phyloP scores from a whole-genome alignment of 2,888 invertebrate species.

The Atrina japonica region DNA sequence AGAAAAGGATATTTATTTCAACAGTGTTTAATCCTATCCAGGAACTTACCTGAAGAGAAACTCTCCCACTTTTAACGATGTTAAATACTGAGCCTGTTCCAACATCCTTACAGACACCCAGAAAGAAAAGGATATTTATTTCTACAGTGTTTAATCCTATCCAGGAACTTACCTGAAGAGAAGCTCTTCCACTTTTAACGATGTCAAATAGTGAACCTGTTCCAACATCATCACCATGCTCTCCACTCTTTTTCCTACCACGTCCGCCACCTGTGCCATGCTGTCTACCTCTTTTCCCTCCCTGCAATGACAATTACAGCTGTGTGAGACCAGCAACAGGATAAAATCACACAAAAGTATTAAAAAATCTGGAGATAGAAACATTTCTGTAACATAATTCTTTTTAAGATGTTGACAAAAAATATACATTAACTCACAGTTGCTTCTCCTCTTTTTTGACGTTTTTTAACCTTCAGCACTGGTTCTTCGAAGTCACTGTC shows the following conservation, averaged over 20 bases:
- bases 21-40: background rate
- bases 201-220: slow-evolving; percentile 79
- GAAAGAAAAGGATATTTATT: background rate
- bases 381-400: too few relatives aligned
- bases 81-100: slow-evolving; percentile 79
- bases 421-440: too few relatives aligned
- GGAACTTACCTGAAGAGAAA: slow-evolving; percentile 76
- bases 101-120: slow-evolving; percentile 46
- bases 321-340: background rate
- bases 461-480: slow-evolving; percentile 42
- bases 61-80: slow-evolving; percentile 76
- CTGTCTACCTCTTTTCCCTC: slow-evolving; percentile 30
- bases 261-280: slow-evolving; percentile 37
- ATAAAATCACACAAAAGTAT: too few relatives aligned
- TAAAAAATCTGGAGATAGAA: background rate
- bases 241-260: slow-evolving; percentile 43
- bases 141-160: background rate
- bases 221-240: slow-evolving; percentile 60
- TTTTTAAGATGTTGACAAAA: too few relatives aligned
- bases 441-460: slow-evolving; percentile 51
- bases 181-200: slow-evolving; percentile 76
- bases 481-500: slow-evolving; percentile 72
- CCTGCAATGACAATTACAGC: slow-evolving; percentile 5
- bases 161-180: slow-evolving; percentile 77
- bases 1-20: background rate